phyloP scores from a whole-genome alignment of 1,140 invertebrate species.

The Triops longicaudatus region DNA sequence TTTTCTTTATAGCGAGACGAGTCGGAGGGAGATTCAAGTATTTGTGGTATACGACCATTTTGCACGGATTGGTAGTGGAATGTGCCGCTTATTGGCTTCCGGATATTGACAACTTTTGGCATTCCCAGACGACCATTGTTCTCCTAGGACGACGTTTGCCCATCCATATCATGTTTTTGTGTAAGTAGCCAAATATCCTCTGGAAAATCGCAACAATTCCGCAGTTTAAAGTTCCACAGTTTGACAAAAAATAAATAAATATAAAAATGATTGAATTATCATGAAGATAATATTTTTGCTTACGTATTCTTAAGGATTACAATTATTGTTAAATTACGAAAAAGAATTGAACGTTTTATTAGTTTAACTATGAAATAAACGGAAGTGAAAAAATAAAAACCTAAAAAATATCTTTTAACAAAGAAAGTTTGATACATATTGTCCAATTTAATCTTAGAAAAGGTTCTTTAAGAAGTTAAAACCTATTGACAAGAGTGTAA shows the following conservation, averaged over 20 bases:
- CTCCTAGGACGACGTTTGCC: constrained; percentile 58
- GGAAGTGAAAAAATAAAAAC: no score
- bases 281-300: no score
- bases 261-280: no score
- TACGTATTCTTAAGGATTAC: no score
- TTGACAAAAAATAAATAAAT: not conserved
- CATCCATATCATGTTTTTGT: constrained; percentile 59
- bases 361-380: no score
- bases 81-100: constrained; percentile 50
- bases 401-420: no score
- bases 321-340: no score
- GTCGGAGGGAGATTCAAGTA: constrained; percentile 59
- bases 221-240: not conserved
- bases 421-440: no score
- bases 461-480: no score
- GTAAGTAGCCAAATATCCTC: constrained; percentile 46
- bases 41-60: constrained; percentile 56
- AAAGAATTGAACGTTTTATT: no score
- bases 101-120: constrained; percentile 67
- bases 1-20: constrained; percentile 46
- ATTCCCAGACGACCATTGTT: constrained; percentile 60
- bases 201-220: not conserved
- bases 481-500: no score
- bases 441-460: no score
- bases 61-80: constrained; percentile 58